A percentile compares a stretch with the other conserved stretches of the same genome.
phyloP scores from a whole-genome alignment of 1,140 invertebrate species.

The Xylocopa sonorina region DNA sequence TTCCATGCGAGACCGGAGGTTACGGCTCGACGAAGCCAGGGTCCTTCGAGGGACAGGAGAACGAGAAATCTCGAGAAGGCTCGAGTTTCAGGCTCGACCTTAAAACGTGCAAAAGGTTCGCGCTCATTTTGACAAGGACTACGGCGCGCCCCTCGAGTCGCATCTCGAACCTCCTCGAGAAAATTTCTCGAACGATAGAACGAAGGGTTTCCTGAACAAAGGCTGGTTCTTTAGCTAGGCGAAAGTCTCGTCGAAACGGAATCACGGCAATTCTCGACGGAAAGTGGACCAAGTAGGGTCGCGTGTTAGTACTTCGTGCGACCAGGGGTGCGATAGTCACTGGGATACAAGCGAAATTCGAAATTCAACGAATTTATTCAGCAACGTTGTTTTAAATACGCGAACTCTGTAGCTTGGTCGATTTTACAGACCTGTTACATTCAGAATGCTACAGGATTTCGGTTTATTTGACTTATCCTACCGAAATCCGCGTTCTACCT shows the following conservation, averaged over 20 bases:
- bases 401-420: too few relatives aligned
- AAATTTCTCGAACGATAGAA: background rate
- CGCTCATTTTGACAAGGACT: background rate
- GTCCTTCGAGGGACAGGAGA: background rate
- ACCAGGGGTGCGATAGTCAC: too few relatives aligned
- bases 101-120: background rate
- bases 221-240: background rate
- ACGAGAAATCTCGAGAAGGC: background rate
- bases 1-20: background rate
- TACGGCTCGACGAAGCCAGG: slow-evolving; percentile 6
- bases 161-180: background rate
- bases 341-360: background rate
- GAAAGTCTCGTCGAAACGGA: background rate
- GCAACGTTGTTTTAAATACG: too few relatives aligned
- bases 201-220: too few relatives aligned
- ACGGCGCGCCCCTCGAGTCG: background rate
- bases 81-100: background rate
- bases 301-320: too few relatives aligned
- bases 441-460: too few relatives aligned
- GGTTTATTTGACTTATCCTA: too few relatives aligned
- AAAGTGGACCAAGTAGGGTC: too few relatives aligned
- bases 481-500: too few relatives aligned
- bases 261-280: background rate
- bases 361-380: too few relatives aligned
- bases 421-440: too few relatives aligned